Conservation (phyloP, 1,140 invertebrate genomes). For the Drosophila funebris region DNA sequence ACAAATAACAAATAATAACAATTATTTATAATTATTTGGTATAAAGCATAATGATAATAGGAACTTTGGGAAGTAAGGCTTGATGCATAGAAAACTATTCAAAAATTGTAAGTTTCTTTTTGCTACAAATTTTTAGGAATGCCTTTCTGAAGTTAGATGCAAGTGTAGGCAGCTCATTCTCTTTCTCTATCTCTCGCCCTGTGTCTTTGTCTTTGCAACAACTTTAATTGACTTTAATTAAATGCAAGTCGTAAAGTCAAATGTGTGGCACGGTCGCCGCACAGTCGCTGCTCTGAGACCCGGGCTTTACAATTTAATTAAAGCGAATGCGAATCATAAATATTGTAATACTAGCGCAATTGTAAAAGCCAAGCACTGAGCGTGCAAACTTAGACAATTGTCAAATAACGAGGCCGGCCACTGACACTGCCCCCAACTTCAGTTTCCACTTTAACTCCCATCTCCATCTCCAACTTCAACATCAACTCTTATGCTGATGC, state of each 20-base stretch:
- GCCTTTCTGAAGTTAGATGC: too few relatives aligned
- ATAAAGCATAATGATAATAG: too few relatives aligned
- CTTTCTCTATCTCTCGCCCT: neutral
- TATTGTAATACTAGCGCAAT: conserved; percentile 55
- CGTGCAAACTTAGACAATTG: conserved; percentile 22
- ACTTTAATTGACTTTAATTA: conserved; percentile 72
- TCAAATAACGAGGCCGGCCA: conserved; percentile 20
- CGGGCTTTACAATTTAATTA: conserved; percentile 64
- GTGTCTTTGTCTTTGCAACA: conserved; percentile 24
- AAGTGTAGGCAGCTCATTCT: neutral
- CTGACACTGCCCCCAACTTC: neutral
- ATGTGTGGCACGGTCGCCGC: conserved; percentile 38
- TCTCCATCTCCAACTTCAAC: neutral
- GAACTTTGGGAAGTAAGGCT: too few relatives aligned
- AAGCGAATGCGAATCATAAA: conserved; percentile 72
- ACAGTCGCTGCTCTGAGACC: conserved; percentile 4
- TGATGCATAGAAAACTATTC: too few relatives aligned
- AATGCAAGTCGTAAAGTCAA: conserved; percentile 77
- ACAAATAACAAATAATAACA: too few relatives aligned
- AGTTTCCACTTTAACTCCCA: neutral
- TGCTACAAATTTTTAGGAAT: too few relatives aligned
- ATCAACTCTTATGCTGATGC: neutral
- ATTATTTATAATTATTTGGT: too few relatives aligned
- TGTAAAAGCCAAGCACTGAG: conserved; percentile 4
- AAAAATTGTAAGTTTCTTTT: too few relatives aligned